Base-by-base conservation (phyloP, 2,797 vertebrate species). In the Mallotus villosus region DNA sequence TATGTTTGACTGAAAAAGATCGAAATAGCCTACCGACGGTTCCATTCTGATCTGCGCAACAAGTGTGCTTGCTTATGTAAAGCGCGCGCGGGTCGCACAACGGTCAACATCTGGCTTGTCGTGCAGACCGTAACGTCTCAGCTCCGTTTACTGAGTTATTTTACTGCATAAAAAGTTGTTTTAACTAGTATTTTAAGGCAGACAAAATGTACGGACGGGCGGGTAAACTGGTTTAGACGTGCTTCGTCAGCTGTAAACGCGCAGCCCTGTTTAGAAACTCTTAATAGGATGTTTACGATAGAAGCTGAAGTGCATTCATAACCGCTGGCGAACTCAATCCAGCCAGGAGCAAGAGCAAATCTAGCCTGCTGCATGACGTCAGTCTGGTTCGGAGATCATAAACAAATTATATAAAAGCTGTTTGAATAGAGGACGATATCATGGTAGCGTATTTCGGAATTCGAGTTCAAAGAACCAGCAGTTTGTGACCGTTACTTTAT, bases 61-160 rank as follows among this genome's bases (percentile, higher is more conserved):
- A 76, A 71, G 69, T 78, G 69, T 65, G 51, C 34, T 16, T 65
- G 51, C 34, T 16, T 34, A 60, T 60, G 59, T 17, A 60, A 25
- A 60, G 14, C 24, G 24, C 9, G 21, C 22, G 24, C 24, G 21
- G 9, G 59, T 60, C 59, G 8, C 16, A 61, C 9, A 27, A 62
- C 60, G 5, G 25, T 19, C 16, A 29, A 62, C 25, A 62, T 62
- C 25, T 62, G 60, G 24, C 14, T 3, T 25, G 11, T 32, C 59
- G 22, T 5, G 16, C 5, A 2, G 17, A 62, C 25, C 1, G 51
- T 53, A 17, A 53, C 51, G 17, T 53, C 51, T 53, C 51, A 17
- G 16, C 51, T 19, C 17, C 3, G 49, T 53, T 16, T 16, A 16
- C 49, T 19, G 19, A 53, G 51, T 53, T 53, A n/a, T 53, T 53